Percentiles rank a stretch among this genome's conserved stretches.
These are phyloP conservation scores for Trichoplusia ni DNA, from an alignment of 1,140 invertebrate genomes.

Conservation along the genomic window DNA sequence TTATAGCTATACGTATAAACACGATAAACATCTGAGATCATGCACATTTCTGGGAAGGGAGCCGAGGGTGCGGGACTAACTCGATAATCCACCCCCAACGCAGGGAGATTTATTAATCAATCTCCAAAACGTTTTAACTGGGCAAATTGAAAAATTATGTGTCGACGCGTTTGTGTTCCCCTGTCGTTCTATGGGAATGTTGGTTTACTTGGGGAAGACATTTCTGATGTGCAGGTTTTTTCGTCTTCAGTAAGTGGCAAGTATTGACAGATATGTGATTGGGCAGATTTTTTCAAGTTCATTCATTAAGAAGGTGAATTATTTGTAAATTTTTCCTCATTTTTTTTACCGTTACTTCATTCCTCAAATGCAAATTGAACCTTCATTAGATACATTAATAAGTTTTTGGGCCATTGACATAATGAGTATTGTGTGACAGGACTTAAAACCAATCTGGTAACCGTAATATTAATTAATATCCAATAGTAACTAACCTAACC, in stretches of 20 bases:
- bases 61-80: slow-evolving; percentile 42
- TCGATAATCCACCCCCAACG: slow-evolving; percentile 44
- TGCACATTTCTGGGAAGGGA: slow-evolving; percentile 32
- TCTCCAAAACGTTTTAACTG: slow-evolving; percentile 73
- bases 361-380: too few relatives aligned
- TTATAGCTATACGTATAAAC: neutral
- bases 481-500: too few relatives aligned
- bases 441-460: too few relatives aligned
- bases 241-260: neutral
- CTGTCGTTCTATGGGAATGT: slow-evolving; percentile 31
- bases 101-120: slow-evolving; percentile 75
- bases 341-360: too few relatives aligned
- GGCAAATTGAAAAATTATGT: slow-evolving; percentile 75
- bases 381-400: too few relatives aligned
- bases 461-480: too few relatives aligned
- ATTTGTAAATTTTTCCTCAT: too few relatives aligned
- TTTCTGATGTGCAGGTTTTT: slow-evolving; percentile 11
- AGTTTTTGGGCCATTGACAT: too few relatives aligned
- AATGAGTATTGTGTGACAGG: too few relatives aligned
- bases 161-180: slow-evolving; percentile 52
- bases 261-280: neutral
- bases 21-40: slow-evolving; percentile 40
- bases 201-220: slow-evolving; percentile 20
- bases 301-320: too few relatives aligned
- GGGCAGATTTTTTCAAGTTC: neutral